Evolutionary conservation across 92 coral and sea anemone species (phyloP).

Genomic region (Parazoanthus darwini): DNA sequence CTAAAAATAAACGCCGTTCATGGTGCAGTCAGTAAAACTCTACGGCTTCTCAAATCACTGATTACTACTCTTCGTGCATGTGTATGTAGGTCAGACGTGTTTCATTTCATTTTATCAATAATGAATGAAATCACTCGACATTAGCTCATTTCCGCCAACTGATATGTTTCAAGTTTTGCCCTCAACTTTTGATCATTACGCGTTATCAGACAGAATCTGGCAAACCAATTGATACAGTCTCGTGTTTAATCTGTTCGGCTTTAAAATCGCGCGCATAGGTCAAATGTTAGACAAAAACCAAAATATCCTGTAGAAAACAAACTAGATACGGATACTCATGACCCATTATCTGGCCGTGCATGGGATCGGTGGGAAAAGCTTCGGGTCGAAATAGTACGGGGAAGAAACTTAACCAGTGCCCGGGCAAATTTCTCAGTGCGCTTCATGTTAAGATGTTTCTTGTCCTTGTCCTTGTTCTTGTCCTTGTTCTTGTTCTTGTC

Average conservation of each 20-base stretch:
- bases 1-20: neutral
- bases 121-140: neutral
- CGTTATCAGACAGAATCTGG: neutral
- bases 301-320: too few species aligned
- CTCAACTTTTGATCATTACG: neutral
- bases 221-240: neutral
- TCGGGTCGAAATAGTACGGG: neutral
- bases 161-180: neutral
- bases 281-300: too few species aligned
- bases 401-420: neutral
- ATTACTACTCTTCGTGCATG: too few species aligned
- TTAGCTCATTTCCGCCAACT: neutral
- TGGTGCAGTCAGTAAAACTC: neutral
- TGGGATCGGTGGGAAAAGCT: neutral
- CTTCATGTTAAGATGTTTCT: too few species aligned
- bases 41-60: too few species aligned
- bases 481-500: too few species aligned
- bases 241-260: neutral
- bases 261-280: too few species aligned
- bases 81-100: neutral
- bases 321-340: too few species aligned
- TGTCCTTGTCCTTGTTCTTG: too few species aligned
- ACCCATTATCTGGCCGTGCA: too few species aligned
- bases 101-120: neutral
- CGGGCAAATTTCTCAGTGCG: neutral